Evolutionary conservation across 2,797 vertebrate species (phyloP), one percentile per base, ranked within the genome.

Genomic region (Cygnus olor): DNA sequence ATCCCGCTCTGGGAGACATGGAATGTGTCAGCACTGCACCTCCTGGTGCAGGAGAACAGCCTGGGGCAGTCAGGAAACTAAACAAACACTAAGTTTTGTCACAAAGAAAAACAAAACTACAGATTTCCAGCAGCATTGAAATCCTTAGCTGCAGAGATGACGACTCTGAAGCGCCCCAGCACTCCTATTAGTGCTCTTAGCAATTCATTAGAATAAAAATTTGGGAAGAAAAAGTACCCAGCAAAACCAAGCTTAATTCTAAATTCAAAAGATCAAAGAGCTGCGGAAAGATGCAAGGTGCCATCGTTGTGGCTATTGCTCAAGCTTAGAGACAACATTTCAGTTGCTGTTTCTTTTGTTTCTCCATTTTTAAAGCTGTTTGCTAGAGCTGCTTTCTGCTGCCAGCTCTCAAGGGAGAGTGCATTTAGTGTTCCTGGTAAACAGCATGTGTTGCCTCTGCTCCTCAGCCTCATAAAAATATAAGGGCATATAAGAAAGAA

Each of bases 1-100:
- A n/a, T 28, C 5, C 13, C 0, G 0, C 66, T 78, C 9, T 64
- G 28, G n/a, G 58, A 16, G 45, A 45, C 13, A 14, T 1, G 16
- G n/a, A 17, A 36, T 4, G 11, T 38, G 22, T 24, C 51, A 71
- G 73, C 45, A 36, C 17, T 22, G 68, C 57, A 71, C 8, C 28
- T 17, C 11, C 3, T 3, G 14, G 28, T 11, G 64, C 64, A 21
- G 47, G 21, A 63, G 11, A 45, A 63, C 16, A 60, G 74, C 34
- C 60, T 13, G 42, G 54, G 36, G 32, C 32, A 34, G 30, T 0
- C n/a, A 32, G 21, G 21, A 30, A 53, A 34, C 60, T 40, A n/a
- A 49, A 38, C 27, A 47, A 57, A 53, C 32, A 53, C n/a, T 14
- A 28, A 63, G 54, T 16, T 15, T 20, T 17, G 9, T 54, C 63